These are phyloP conservation scores for Temnothorax rugatulus DNA, from an alignment of 2,888 invertebrate genomes.

Conservation along the genomic window DNA sequence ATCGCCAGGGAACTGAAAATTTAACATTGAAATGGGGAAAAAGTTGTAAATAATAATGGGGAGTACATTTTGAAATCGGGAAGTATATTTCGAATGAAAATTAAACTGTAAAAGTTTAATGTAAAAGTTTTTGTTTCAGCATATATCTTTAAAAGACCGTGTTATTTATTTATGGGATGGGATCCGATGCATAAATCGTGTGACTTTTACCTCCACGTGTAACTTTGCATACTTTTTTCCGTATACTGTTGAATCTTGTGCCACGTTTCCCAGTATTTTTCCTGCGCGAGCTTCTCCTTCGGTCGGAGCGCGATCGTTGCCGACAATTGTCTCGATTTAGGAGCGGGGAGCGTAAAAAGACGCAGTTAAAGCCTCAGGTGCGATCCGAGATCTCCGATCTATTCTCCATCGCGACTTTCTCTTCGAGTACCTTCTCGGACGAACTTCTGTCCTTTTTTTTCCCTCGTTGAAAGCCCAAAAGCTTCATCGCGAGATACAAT, in stretches of 20 bases:
- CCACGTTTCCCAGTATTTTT: not conserved
- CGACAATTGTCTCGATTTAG: constrained; percentile 6
- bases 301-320: not conserved
- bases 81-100: no score
- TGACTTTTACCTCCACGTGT: not conserved
- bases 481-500: not conserved
- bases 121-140: no score
- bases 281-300: not conserved
- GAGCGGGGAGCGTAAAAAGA: constrained; percentile 6
- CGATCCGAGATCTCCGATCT: not conserved
- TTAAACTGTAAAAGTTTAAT: no score
- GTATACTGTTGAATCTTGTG: not conserved
- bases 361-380: not conserved
- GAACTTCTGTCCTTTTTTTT: constrained; percentile 9
- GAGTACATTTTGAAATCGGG: no score
- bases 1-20: no score
- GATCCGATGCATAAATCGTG: not conserved
- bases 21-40: no score
- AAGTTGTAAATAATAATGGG: no score
- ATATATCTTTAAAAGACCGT: no score
- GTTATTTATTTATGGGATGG: no score
- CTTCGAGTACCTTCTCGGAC: not conserved
- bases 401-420: constrained; percentile 21
- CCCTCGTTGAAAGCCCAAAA: not conserved
- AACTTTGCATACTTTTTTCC: not conserved